These are phyloP conservation scores for Tyto alba DNA, from an alignment of 2,113 vertebrate genomes.

Conservation along the genomic window DNA sequence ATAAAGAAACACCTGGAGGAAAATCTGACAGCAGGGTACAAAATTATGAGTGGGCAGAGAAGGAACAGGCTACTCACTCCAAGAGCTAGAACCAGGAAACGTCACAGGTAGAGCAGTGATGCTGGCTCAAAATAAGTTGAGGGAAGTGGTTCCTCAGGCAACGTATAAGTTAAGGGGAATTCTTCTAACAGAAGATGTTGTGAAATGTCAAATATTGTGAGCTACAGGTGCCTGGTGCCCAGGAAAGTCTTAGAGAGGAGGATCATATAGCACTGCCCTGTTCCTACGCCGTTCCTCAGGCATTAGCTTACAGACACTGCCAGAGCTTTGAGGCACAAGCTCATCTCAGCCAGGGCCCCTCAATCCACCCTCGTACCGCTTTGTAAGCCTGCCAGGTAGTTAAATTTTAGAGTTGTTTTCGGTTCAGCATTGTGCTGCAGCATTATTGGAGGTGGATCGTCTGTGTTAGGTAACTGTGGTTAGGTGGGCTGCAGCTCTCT, in stretches of 20 bases:
- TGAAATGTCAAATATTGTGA: not conserved
- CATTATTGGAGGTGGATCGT: not conserved
- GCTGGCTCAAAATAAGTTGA: not conserved
- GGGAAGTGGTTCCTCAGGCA: not conserved
- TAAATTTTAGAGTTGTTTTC: not conserved
- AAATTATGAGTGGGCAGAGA: not conserved
- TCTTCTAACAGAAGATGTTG: not conserved
- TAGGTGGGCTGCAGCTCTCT: not conserved
- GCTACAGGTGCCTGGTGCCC: too few species aligned
- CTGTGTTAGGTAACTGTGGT: too few species aligned
- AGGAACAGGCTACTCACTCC: not conserved
- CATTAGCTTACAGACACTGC: too few species aligned
- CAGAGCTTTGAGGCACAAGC: not conserved
- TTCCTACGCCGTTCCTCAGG: not conserved
- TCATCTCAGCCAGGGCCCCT: not conserved
- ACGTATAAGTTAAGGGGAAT: not conserved
- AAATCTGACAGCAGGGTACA: not conserved
- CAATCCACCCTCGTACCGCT: not conserved
- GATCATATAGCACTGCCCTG: too few species aligned
- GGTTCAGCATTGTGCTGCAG: not conserved
- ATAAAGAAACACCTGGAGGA: not conserved
- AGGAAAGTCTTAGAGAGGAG: not conserved
- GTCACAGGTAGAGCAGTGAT: not conserved
- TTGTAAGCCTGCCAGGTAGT: too few species aligned
- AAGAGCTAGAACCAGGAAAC: not conserved